Percentiles rank a stretch among this genome's conserved stretches.
Conservation (phyloP, 92 coral and sea anemone species). For the Plumapathes pennacea region DNA sequence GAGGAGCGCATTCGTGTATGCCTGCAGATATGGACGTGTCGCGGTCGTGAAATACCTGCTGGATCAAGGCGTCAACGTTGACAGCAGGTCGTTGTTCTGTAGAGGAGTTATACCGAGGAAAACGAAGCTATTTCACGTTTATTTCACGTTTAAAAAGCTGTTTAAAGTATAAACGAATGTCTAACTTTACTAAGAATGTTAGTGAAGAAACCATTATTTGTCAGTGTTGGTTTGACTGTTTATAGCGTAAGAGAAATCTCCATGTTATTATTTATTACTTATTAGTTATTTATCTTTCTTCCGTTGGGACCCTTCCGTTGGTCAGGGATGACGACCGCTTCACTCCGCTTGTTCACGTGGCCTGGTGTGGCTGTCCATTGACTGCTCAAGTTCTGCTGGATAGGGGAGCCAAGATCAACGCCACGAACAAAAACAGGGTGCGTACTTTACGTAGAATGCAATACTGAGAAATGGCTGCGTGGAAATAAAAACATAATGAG, state of each 20-base stretch:
- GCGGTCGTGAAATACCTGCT: constrained; percentile 51
- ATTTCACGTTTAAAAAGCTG: too few species aligned
- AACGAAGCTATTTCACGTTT: too few species aligned
- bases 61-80: constrained; percentile 68
- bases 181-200: too few species aligned
- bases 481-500: too few species aligned
- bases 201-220: too few species aligned
- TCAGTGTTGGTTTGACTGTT: too few species aligned
- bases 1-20: constrained; percentile 57
- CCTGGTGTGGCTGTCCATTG: constrained; percentile 50
- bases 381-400: constrained; percentile 45
- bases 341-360: constrained; percentile 64
- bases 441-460: too few species aligned
- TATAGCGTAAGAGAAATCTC: too few species aligned
- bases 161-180: too few species aligned
- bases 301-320: neutral
- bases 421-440: constrained; percentile 72
- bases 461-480: too few species aligned
- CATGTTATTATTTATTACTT: neutral
- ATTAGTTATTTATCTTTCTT: neutral
- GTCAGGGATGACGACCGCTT: constrained; percentile 60
- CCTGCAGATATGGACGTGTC: constrained; percentile 37
- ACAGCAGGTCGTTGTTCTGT: constrained; percentile 73
- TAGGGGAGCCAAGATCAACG: constrained; percentile 63
- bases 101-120: too few species aligned